Conservation (phyloP, 1,140 invertebrate genomes). For the Drosophila elegans region DNA sequence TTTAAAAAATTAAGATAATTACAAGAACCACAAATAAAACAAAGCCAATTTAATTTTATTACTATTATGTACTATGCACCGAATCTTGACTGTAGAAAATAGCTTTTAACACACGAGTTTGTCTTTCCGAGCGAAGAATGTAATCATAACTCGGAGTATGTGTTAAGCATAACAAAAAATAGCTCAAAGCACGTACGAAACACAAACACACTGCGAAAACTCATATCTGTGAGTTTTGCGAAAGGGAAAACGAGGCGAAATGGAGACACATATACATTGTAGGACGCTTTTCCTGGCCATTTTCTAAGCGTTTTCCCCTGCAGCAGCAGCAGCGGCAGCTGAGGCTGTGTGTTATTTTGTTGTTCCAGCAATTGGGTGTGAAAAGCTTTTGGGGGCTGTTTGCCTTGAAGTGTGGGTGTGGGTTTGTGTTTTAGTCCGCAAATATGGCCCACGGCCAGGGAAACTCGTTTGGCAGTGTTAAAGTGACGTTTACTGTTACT, state of each 20-base stretch:
- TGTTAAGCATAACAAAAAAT: slow-evolving; percentile 82
- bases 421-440: slow-evolving; percentile 11
- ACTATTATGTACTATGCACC: too few relatives aligned
- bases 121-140: slow-evolving; percentile 53
- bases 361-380: slow-evolving; percentile 75
- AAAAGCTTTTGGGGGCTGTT: slow-evolving; percentile 73
- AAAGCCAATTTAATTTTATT: too few relatives aligned
- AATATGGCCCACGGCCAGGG: slow-evolving; percentile 34
- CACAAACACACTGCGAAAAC: slow-evolving; percentile 45
- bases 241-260: not conserved
- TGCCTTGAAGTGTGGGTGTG: slow-evolving; percentile 29
- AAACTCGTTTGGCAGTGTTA: slow-evolving; percentile 55
- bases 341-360: slow-evolving; percentile 43
- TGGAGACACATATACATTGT: slow-evolving; percentile 1
- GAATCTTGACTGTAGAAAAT: slow-evolving; percentile 1
- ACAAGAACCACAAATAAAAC: too few relatives aligned
- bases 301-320: slow-evolving; percentile 30
- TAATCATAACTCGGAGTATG: slow-evolving; percentile 79
- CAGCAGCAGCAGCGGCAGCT: slow-evolving; percentile 22
- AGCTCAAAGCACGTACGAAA: slow-evolving; percentile 75
- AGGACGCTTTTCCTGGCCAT: slow-evolving; percentile 7
- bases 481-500: slow-evolving; percentile 78
- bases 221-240: slow-evolving; percentile 12
- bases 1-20: too few relatives aligned
- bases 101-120: slow-evolving; percentile 18